Evolutionary conservation across 2,888 invertebrate species (phyloP).

Genomic region (Metopia argyrocephala): DNA sequence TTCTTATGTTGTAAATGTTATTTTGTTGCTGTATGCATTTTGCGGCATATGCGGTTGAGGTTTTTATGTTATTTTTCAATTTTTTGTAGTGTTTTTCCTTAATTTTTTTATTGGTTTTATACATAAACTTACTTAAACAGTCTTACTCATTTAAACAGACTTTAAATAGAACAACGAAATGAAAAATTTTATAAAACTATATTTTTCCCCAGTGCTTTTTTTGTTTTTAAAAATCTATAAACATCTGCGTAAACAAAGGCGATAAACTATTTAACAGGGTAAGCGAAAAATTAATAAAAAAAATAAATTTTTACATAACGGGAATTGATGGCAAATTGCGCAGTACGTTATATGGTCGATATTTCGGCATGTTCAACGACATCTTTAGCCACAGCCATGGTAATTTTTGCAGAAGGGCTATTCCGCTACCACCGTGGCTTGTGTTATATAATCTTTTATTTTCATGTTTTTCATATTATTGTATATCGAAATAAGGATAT

Average conservation of each 20-base stretch:
- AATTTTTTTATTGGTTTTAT: conserved; percentile 26
- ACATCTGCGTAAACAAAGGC: conserved; percentile 47
- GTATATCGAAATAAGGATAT: too few species aligned
- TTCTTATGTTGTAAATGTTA: conserved; percentile 32
- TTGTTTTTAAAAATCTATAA: conserved; percentile 33
- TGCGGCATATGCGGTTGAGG: conserved; percentile 58
- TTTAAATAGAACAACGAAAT: background rate
- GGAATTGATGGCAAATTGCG: too few species aligned
- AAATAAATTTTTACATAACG: too few species aligned
- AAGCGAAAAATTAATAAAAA: background rate
- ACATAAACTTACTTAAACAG: conserved; percentile 38
- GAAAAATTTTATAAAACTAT: background rate
- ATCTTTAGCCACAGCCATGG: too few species aligned
- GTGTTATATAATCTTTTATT: too few species aligned
- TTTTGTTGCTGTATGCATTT: conserved; percentile 26
- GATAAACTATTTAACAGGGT: conserved; percentile 26
- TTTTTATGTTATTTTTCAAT: conserved; percentile 28
- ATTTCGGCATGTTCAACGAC: too few species aligned
- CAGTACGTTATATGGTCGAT: too few species aligned
- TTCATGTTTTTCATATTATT: too few species aligned
- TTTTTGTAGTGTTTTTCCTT: conserved; percentile 3
- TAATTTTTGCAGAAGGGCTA: too few species aligned
- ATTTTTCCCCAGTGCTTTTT: conserved; percentile 9
- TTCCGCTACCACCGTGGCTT: too few species aligned
- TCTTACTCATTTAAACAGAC: conserved; percentile 5